Conservation (phyloP, 1,140 invertebrate genomes). For the Muscidifurax raptorellus region DNA sequence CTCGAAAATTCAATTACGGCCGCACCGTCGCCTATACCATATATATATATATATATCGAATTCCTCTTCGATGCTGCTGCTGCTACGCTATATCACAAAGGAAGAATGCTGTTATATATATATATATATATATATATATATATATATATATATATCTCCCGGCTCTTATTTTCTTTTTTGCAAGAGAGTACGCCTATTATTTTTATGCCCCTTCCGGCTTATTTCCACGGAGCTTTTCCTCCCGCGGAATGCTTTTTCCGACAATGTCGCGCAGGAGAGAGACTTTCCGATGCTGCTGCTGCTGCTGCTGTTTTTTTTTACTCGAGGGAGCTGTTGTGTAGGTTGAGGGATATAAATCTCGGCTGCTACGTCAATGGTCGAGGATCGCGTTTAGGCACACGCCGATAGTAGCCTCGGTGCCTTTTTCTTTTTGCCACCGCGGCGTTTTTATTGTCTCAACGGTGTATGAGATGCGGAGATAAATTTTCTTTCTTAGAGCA, state of each 20-base stretch:
- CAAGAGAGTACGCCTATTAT: not conserved
- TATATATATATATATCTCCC: not conserved
- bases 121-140: too few relatives aligned
- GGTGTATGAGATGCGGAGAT: not conserved
- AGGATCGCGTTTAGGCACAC: not conserved
- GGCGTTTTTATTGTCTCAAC: not conserved
- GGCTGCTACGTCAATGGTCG: not conserved
- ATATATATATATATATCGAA: conserved; percentile 26
- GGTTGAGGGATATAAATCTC: conserved; percentile 33
- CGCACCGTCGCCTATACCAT: not conserved
- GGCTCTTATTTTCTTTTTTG: not conserved
- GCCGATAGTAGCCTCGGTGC: not conserved
- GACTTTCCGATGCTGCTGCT: not conserved
- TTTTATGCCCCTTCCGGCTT: conserved; percentile 2
- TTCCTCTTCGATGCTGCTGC: not conserved
- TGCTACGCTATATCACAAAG: not conserved
- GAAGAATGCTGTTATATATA: not conserved
- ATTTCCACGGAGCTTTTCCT: not conserved
- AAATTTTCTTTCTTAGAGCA: not conserved
- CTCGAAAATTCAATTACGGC: conserved; percentile 30
- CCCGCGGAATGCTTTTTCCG: not conserved
- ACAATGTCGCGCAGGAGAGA: not conserved
- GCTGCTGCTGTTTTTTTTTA: too few relatives aligned
- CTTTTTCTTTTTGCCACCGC: not conserved
- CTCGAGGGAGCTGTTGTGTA: not conserved